These are phyloP conservation scores for Chaetops frenatus DNA, from an alignment of 2,113 vertebrate species.

Conservation along the genomic window DNA sequence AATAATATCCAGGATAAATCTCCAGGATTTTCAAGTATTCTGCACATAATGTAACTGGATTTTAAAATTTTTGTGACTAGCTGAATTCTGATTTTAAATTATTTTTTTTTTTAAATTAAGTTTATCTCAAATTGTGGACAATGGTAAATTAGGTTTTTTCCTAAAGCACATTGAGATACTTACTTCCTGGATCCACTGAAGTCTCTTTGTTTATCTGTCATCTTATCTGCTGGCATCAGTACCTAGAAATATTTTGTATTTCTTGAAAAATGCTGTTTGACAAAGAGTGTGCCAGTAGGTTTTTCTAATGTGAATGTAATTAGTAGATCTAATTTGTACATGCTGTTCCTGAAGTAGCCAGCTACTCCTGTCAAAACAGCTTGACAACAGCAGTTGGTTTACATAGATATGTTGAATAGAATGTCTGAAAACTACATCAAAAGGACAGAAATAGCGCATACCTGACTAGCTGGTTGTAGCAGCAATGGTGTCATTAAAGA, in stretches of 20 bases:
- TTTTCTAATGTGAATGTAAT: not conserved
- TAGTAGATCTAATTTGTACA: not conserved
- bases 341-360: not conserved
- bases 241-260: not conserved
- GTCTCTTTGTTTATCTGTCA: not conserved
- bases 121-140: not conserved
- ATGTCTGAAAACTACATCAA: not conserved
- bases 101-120: too few species aligned
- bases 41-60: accelerated
- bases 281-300: not conserved
- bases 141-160: not conserved
- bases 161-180: not conserved
- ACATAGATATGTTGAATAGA: not conserved
- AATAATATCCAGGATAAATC: too few species aligned
- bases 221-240: not conserved
- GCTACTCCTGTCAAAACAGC: not conserved
- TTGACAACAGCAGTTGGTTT: not conserved
- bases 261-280: not conserved
- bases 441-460: not conserved
- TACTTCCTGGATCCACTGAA: not conserved
- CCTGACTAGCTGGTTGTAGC: not conserved
- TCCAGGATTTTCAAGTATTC: not conserved
- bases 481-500: not conserved
- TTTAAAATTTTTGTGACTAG: not conserved
- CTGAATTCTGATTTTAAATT: not conserved